Evolutionary conservation across 2,797 vertebrate species (phyloP).

Genomic region (Okamejei kenojei): DNA sequence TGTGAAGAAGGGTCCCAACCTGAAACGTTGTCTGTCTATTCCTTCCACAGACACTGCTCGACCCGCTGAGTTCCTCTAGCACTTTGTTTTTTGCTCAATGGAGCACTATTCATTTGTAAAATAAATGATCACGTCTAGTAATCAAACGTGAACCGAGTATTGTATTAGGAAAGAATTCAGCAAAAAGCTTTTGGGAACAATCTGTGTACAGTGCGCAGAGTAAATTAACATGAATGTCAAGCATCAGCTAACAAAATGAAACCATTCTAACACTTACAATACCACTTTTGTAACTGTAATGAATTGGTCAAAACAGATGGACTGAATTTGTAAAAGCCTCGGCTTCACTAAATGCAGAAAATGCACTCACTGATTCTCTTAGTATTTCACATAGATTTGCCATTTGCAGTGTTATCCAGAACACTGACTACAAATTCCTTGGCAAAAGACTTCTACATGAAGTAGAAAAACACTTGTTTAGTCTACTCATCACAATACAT

Average conservation of each 20-base stretch:
- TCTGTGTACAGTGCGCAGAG: conserved; percentile 18
- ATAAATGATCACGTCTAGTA: not conserved
- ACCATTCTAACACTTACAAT: conserved; percentile 2
- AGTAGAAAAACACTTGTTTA: not conserved
- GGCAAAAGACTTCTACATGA: not conserved
- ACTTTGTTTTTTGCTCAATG: too few species aligned
- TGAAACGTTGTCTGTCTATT: too few species aligned
- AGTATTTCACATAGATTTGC: not conserved
- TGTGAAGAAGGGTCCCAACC: too few species aligned
- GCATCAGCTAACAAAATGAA: not conserved
- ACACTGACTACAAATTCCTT: not conserved
- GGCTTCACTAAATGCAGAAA: not conserved
- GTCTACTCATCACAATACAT: not conserved
- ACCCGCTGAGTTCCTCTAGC: too few species aligned
- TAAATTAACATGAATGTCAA: conserved; percentile 29
- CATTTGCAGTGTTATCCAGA: not conserved
- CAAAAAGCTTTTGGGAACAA: not conserved
- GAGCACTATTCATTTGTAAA: not conserved
- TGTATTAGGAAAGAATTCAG: not conserved
- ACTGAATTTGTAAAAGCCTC: not conserved
- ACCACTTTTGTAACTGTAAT: conserved; percentile 29
- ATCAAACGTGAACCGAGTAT: not conserved
- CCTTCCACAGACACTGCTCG: too few species aligned
- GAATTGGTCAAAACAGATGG: conserved; percentile 4
- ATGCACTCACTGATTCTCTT: not conserved